Evolutionary conservation across 2,888 invertebrate species (phyloP).

Genomic region (Cosmia trapezina): DNA sequence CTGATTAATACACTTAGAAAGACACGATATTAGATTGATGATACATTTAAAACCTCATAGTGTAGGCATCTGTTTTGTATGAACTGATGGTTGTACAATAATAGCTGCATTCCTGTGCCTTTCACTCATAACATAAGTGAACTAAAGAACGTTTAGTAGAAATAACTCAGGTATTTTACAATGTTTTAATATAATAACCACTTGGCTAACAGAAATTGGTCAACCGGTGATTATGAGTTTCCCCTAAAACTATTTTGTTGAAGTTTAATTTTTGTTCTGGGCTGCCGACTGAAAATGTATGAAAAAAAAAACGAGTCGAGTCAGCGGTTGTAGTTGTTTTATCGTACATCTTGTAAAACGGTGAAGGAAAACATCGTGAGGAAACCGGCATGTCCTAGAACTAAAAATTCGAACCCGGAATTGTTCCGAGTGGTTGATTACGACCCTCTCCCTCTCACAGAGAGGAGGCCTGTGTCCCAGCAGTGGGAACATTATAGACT

Average conservation of each 20-base stretch:
- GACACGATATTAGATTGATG: constrained; percentile 37
- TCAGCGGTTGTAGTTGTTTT: background rate
- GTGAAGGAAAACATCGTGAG: no score
- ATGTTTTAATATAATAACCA: background rate
- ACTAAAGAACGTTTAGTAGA: constrained; percentile 6
- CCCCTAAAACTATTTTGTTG: background rate
- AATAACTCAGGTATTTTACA: constrained; percentile 14
- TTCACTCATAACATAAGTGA: constrained; percentile 23
- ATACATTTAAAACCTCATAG: constrained; percentile 32
- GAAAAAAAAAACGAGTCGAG: background rate
- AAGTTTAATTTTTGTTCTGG: no score
- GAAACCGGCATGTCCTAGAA: background rate
- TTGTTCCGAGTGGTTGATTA: no score
- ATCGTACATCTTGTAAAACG: background rate
- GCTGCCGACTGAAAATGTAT: background rate
- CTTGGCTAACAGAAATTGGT: background rate
- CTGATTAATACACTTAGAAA: constrained; percentile 16
- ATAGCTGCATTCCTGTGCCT: constrained; percentile 36
- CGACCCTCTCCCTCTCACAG: background rate
- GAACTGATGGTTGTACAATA: constrained; percentile 35
- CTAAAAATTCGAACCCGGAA: background rate
- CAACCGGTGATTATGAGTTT: constrained; percentile 2
- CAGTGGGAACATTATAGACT: background rate
- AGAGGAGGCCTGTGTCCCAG: background rate
- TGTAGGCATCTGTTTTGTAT: constrained; percentile 45